Base-by-base conservation (phyloP, 2,797 vertebrate species). In the Sphaeramia orbicularis region DNA sequence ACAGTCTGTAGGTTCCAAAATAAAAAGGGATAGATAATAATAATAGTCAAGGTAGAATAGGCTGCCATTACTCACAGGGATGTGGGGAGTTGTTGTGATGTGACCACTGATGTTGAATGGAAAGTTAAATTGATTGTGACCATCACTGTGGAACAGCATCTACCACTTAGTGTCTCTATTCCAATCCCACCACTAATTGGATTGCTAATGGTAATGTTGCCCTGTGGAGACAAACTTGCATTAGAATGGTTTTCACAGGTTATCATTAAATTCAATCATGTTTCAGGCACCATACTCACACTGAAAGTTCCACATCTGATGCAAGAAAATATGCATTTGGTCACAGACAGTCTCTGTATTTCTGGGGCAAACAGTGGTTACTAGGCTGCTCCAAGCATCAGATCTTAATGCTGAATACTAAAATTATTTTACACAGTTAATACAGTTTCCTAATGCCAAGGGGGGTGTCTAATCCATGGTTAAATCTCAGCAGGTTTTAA, bases 101-200 rank as follows among this genome's bases (percentile, higher is more conserved):
- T 56, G 53, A 70, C 57, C 69, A 67, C 47, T 66, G 74, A 73
- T 62, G 77, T 66, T 50, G 69, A 89, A 86, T 81, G 81, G 86
- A 91, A 91, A 88, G 80, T 78, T 83, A 60, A 87, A 91, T 87
- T 86, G 90, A 90, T 86, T 65, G 85, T 43, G 76, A 69, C 84
- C 78, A 70, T 61, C 71, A n/a, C 76, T 64, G 72, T 76, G 69
- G 68, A 80, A 71, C 74, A 64, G 68, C 12, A 66, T 77, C 78
- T 65, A 48, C 79, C 86, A 84, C 83, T 85, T 80, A 84, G 71
- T 38, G 74, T 60, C 68, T 84, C 74, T 54, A 9, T 83, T 80
- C 75, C 75, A 55, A 24, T 82, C 49, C 61, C 38, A 16, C 49
- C 32, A 65, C 77, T 91, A 90, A 90, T 90, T 87, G 81, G 77